Conservation (phyloP, 2,113 vertebrate species). For the Macroglossus sobrinus region DNA sequence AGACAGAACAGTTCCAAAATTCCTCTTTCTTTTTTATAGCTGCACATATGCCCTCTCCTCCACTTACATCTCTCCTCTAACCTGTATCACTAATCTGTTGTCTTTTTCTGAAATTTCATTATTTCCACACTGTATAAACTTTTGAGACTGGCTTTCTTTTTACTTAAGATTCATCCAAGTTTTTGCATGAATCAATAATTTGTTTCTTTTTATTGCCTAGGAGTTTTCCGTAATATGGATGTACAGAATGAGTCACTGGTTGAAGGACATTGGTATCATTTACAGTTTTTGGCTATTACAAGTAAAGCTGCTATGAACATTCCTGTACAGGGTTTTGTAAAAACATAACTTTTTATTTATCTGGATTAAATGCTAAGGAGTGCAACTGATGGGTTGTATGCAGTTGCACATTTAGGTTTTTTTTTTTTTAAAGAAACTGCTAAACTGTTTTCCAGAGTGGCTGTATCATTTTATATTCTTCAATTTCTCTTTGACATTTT, state of each 20-base stretch:
- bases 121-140: neutral
- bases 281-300: neutral
- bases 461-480: neutral
- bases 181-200: neutral
- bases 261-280: neutral
- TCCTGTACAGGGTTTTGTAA: neutral
- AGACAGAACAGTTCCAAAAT: neutral
- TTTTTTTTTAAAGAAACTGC: neutral
- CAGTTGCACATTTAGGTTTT: neutral
- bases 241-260: neutral
- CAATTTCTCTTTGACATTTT: neutral
- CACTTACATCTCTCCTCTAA: neutral
- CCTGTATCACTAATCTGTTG: neutral
- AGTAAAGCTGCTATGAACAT: neutral
- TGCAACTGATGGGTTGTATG: neutral
- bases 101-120: neutral
- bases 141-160: neutral
- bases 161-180: neutral
- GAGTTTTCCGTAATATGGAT: neutral
- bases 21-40: neutral
- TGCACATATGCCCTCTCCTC: neutral
- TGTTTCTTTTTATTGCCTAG: neutral
- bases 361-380: neutral
- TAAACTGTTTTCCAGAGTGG: neutral
- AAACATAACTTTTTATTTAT: neutral